These are phyloP conservation scores for Chironomus tentans DNA, from an alignment of 2,888 invertebrate genomes.

Conservation along the genomic window DNA sequence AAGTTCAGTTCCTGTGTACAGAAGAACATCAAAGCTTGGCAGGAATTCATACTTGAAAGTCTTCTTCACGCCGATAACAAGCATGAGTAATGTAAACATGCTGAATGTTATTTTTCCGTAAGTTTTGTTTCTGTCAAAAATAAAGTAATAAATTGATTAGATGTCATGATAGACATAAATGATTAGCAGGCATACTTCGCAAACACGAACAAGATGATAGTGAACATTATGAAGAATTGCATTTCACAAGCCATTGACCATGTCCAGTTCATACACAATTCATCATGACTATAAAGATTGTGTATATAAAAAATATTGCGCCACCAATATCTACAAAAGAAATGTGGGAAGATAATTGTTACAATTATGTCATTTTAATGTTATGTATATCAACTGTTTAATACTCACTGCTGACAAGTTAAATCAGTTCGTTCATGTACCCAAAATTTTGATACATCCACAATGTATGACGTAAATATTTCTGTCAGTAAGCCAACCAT, in stretches of 20 bases:
- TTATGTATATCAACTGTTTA: background rate
- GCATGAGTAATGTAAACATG: slow-evolving; percentile 3
- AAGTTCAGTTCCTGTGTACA: slow-evolving; percentile 41
- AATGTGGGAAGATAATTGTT: no score
- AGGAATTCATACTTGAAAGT: slow-evolving; percentile 22
- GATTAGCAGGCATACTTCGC: slow-evolving; percentile 35
- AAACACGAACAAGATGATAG: slow-evolving; percentile 37
- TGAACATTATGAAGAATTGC: slow-evolving; percentile 40
- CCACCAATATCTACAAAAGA: slow-evolving; percentile 37
- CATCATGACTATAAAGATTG: slow-evolving; percentile 38
- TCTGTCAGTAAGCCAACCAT: slow-evolving; percentile 38
- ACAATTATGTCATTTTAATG: background rate
- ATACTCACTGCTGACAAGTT: slow-evolving; percentile 34
- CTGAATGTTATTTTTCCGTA: slow-evolving; percentile 25
- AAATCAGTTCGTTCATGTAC: slow-evolving; percentile 40
- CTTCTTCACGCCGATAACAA: background rate
- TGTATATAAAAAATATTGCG: slow-evolving; percentile 41
- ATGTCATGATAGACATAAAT: no score
- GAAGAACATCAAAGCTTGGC: slow-evolving; percentile 37
- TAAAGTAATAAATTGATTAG: background rate
- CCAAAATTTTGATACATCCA: slow-evolving; percentile 40
- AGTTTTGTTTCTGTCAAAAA: slow-evolving; percentile 17
- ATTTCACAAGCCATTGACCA: slow-evolving; percentile 44
- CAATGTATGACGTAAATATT: slow-evolving; percentile 37
- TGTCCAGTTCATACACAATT: slow-evolving; percentile 43